Base-by-base conservation (phyloP, 2,797 vertebrate species). In the Sciurus vulgaris region DNA sequence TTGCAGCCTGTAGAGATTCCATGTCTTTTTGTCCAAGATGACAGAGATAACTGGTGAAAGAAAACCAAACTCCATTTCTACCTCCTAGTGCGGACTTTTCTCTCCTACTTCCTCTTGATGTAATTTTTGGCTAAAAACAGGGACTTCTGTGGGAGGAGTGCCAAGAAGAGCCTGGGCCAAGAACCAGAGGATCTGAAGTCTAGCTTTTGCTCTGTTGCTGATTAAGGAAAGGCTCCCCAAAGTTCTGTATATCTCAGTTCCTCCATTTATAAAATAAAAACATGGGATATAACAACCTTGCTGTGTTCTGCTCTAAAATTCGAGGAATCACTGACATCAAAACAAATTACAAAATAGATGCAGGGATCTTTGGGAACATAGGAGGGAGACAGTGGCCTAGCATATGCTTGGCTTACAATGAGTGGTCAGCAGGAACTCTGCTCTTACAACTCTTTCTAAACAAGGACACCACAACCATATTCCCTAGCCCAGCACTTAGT, bases 241-340 rank as follows among this genome's bases (percentile, higher is more conserved):
- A 76, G 35, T 78, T 85, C 59, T 69, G 77, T 54, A 59, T 73
- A 49, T 20, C 35, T 94, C 49, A 9, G 41, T 44, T 69, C 79
- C 86, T 44, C 82, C 67, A 59, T 24, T 61, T 89, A 33, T 81
- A 69, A 91, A 93, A 84, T 79, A 41, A 84, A 87, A 86, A 11
- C n/a, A 44, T 20, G 85, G 61, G 41, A 69, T 30, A 4, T 14
- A 30, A 84, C 49, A 69, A 88, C 51, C 35, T 72, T 69, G 59
- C 67, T 70, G 74, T 54, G 35, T 63, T 79, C 51, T 90, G 17
- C 38, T 86, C 33, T 63, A 61, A 54, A 89, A 90, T 72, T 73
- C 63, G 49, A 70, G 54, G 38, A 86, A 59, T 67, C 56, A 65
- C 7, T 56, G 33, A 22, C 85, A 33, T n/a, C 85, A 81, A 85